Base-by-base conservation (phyloP, 1,140 invertebrate species). In the Eriosoma lanigerum region DNA sequence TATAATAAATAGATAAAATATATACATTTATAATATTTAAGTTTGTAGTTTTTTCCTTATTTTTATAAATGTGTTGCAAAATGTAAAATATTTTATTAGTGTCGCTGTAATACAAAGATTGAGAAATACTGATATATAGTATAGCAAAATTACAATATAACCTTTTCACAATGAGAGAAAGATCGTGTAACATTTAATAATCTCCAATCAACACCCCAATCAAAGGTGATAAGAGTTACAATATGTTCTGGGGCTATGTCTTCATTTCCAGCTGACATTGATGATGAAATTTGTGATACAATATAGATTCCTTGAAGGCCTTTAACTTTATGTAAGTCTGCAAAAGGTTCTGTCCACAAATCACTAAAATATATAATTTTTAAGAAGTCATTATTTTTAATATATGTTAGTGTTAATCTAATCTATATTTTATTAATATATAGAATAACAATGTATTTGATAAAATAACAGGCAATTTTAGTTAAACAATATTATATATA, bases 301-400 rank as follows among this genome's bases (percentile, higher is more conserved):
- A 97, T 96, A 85, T 96, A 97, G 76, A 96, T 93, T 6, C 95
- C 95, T 32, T 90, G 88, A 17, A 97, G 85, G 12, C 95, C 95
- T 84, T 94, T 90, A 0, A 97, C 92, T 85, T 93, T 93, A 84
- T 96, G 94, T 1, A 97, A 85, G 84, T 97, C 95, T n/a, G 93
- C 93, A 87, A 97, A 96, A 13, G 78, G 60, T 56, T 81, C 78
- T n/a, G 60, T 46, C 78, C 64, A 81, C 13, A 81, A 68, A 29
- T 56, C 60, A 56, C 78, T 68, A 24, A 66, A 68, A 68, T 5
- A 75, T 56, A 75, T 21, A 21, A 32, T 4, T 26, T 29, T 26
- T 1, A 46, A 21, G 13, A 44, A 66, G 9, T 68, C 19, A 46
- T 12, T 19, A 64, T 32, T 32, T 24, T 24, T 24, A 24, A 24